Conservation (phyloP, 1,140 invertebrate genomes). For the Leucophenga varia region DNA sequence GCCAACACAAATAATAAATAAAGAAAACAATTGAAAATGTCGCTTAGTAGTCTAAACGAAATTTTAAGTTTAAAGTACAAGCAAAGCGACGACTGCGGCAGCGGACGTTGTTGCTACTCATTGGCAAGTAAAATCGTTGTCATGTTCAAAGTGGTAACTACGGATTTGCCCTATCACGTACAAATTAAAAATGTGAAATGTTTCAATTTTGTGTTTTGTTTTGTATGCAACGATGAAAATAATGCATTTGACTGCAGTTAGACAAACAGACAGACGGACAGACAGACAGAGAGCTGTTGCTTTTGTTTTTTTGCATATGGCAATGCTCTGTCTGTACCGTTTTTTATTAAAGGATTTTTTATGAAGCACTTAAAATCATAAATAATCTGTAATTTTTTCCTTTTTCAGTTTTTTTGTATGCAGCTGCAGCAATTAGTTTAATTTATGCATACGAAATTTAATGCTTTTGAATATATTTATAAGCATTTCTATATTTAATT, state of each 20-base stretch:
- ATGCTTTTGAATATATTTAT: neutral
- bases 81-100: neutral
- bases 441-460: conserved; percentile 15
- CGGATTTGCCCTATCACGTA: conserved; percentile 52
- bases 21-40: no score
- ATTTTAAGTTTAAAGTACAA: no score
- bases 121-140: neutral
- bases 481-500: neutral
- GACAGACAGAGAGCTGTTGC: no score
- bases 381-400: conserved; percentile 3
- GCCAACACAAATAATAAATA: conserved; percentile 34
- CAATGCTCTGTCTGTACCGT: no score
- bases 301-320: no score
- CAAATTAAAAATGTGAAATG: conserved; percentile 53
- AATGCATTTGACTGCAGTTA: no score
- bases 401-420: neutral
- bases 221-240: no score
- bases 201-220: conserved; percentile 44
- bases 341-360: no score
- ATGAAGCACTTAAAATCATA: no score
- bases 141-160: conserved; percentile 40
- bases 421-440: conserved; percentile 9
- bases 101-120: no score
- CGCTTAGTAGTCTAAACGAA: no score
- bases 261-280: no score